These are phyloP conservation scores for Chinchilla lanigera DNA, from an alignment of 2,113 vertebrate species.

Conservation along the genomic window DNA sequence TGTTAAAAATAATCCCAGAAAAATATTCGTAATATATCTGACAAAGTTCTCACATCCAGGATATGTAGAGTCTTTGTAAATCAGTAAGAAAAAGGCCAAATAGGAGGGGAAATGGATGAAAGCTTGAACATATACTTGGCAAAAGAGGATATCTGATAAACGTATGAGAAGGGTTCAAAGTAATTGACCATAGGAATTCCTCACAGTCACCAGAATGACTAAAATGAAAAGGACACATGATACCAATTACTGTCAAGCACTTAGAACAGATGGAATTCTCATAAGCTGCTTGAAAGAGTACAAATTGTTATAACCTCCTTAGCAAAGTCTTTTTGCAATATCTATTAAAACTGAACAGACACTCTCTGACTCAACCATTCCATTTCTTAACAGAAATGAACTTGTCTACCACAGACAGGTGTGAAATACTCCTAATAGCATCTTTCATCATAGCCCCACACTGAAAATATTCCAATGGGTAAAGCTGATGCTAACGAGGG, in stretches of 20 bases:
- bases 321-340: neutral
- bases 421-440: neutral
- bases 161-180: neutral
- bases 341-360: neutral
- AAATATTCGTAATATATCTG: neutral
- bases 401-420: neutral
- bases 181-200: neutral
- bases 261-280: neutral
- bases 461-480: neutral
- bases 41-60: neutral
- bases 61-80: conserved; percentile 12
- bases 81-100: neutral
- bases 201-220: neutral
- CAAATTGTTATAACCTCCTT: neutral
- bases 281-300: neutral
- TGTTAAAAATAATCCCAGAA: conserved; percentile 17
- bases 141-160: neutral
- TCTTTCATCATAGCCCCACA: neutral
- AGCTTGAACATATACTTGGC: neutral
- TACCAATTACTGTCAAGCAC: neutral
- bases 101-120: neutral
- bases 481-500: neutral
- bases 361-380: neutral
- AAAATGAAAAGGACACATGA: neutral
- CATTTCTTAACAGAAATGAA: neutral